phyloP scores from a whole-genome alignment of 2,797 vertebrate genomes.

The Pogonophryne albipinna region DNA sequence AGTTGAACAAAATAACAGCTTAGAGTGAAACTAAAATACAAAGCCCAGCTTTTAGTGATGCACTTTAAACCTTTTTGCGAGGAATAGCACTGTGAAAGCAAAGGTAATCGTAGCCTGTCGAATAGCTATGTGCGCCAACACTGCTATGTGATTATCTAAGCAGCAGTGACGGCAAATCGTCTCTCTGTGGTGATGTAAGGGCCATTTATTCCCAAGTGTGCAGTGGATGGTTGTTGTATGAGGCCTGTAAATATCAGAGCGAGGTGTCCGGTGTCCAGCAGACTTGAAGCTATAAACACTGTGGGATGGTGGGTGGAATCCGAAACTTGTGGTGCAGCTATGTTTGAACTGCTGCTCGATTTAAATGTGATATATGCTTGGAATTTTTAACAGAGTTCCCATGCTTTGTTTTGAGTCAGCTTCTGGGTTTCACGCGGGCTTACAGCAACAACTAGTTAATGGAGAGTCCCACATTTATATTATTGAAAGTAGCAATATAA shows the following conservation, averaged over 20 bases:
- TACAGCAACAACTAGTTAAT: neutral
- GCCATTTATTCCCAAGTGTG: constrained; percentile 43
- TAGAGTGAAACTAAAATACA: neutral
- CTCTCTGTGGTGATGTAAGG: constrained; percentile 47
- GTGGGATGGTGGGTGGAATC: constrained; percentile 51
- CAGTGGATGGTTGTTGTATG: constrained; percentile 26
- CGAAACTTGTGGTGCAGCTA: constrained; percentile 39
- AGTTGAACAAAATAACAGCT: constrained; percentile 29
- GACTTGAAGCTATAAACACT: constrained; percentile 70
- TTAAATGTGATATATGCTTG: constrained; percentile 30
- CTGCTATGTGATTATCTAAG: constrained; percentile 6
- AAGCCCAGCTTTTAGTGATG: constrained; percentile 3
- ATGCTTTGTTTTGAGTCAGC: constrained; percentile 18
- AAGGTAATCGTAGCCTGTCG: neutral
- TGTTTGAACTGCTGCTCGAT: constrained; percentile 20
- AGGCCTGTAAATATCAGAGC: constrained; percentile 65
- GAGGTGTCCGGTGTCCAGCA: constrained; percentile 60
- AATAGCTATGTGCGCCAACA: neutral
- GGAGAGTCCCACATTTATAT: neutral
- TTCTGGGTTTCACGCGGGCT: neutral
- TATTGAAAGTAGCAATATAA: neutral
- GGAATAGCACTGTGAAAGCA: constrained; percentile 11
- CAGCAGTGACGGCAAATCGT: constrained; percentile 30
- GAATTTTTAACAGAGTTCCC: constrained; percentile 32
- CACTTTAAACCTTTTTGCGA: constrained; percentile 17